These are phyloP conservation scores for Drosophila mayri DNA, from an alignment of 1,140 invertebrate species.

Conservation along the genomic window DNA sequence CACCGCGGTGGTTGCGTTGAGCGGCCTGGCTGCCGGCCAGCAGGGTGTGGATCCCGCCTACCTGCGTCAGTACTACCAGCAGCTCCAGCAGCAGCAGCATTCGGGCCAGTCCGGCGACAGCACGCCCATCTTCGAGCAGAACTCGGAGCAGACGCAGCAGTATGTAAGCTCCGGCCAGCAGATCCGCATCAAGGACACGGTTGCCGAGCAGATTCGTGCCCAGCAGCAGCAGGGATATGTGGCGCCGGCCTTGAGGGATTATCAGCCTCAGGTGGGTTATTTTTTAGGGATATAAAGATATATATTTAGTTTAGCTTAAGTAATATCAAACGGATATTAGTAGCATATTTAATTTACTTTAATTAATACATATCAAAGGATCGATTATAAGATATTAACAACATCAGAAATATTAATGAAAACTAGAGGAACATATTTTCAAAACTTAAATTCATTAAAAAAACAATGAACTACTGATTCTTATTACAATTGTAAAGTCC, in stretches of 20 bases:
- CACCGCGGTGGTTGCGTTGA: slow-evolving; percentile 60
- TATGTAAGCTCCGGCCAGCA: slow-evolving; percentile 78
- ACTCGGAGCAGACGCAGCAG: slow-evolving; percentile 81
- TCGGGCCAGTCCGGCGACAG: slow-evolving; percentile 61
- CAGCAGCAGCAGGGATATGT: slow-evolving; percentile 81
- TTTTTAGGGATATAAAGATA: too few relatives aligned
- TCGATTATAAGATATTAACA: not conserved
- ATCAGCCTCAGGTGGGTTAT: slow-evolving; percentile 71
- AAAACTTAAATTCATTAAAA: not conserved
- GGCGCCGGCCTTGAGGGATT: slow-evolving; percentile 75
- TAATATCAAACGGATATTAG: not conserved
- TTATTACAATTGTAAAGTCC: not conserved
- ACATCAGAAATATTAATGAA: not conserved
- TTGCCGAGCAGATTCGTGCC: slow-evolving; percentile 76
- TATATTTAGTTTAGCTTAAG: not conserved
- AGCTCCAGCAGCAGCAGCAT: slow-evolving; percentile 71
- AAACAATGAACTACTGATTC: too few relatives aligned
- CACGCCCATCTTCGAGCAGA: slow-evolving; percentile 83
- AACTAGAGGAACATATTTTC: not conserved
- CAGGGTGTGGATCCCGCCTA: slow-evolving; percentile 82
- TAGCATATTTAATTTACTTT: not conserved
- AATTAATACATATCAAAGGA: not conserved
- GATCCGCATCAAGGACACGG: slow-evolving; percentile 79
- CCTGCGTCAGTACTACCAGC: slow-evolving; percentile 81
- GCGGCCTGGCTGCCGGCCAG: slow-evolving; percentile 56